Conservation (phyloP, 2,113 vertebrate species). For the Sigmodon hispidus region DNA sequence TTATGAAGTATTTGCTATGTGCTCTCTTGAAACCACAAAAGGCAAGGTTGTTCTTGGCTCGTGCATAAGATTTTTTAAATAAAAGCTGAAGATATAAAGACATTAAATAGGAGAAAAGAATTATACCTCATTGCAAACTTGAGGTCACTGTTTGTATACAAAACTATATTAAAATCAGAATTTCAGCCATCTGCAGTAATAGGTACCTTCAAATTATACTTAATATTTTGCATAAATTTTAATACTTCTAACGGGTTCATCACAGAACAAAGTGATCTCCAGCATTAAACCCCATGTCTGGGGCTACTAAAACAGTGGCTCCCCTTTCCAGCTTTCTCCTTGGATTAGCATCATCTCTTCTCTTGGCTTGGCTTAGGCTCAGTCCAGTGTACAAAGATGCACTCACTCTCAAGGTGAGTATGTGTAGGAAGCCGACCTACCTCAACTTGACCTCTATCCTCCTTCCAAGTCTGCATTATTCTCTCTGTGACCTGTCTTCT, state of each 20-base stretch:
- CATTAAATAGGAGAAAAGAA: neutral
- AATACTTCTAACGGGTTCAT: neutral
- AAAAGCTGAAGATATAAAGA: slow-evolving; percentile 34
- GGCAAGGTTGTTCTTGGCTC: neutral
- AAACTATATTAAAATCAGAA: neutral
- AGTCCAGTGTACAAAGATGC: neutral
- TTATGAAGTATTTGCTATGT: slow-evolving; percentile 37
- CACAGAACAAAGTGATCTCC: neutral
- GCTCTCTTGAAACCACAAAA: slow-evolving; percentile 36
- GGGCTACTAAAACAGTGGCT: neutral
- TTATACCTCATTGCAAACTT: neutral
- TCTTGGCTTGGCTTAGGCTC: neutral
- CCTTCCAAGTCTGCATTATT: neutral
- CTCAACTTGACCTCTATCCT: neutral
- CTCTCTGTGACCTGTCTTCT: neutral
- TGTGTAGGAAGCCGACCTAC: neutral
- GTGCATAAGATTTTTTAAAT: neutral
- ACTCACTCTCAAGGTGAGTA: too few species aligned
- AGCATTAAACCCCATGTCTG: neutral
- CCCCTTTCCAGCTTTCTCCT: neutral
- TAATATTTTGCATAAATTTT: neutral
- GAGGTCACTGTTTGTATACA: neutral
- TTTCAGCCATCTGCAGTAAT: neutral
- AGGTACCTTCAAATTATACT: neutral
- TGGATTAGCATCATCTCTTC: neutral